These are phyloP conservation scores for Holocentrus rufus DNA, from an alignment of 2,797 vertebrate genomes.

Conservation along the genomic window DNA sequence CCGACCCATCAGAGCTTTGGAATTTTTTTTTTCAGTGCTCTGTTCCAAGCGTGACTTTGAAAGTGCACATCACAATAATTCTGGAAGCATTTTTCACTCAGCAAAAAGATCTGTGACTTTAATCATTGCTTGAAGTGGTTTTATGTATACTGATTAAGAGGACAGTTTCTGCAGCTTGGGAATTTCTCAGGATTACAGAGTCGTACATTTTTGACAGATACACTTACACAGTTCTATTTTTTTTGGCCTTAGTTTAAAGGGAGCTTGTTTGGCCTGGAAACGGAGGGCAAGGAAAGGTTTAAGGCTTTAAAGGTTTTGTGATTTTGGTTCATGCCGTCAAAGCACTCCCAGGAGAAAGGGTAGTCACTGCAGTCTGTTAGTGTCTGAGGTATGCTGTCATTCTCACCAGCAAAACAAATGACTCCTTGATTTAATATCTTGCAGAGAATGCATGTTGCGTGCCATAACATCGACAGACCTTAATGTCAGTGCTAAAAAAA, in stretches of 20 bases:
- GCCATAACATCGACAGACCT: not conserved
- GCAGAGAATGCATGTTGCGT: not conserved
- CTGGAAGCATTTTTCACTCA: slow-evolving; percentile 37
- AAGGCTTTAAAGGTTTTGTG: not conserved
- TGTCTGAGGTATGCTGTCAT: not conserved
- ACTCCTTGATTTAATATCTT: not conserved
- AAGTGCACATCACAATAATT: slow-evolving; percentile 34
- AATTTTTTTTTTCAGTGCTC: not conserved
- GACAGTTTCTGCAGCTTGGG: slow-evolving; percentile 37
- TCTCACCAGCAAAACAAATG: not conserved
- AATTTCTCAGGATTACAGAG: slow-evolving; percentile 36
- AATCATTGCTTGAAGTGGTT: slow-evolving; percentile 52
- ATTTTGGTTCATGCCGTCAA: not conserved
- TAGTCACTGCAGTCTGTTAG: not conserved
- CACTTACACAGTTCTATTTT: not conserved
- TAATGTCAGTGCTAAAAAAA: not conserved
- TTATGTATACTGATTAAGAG: slow-evolving; percentile 44
- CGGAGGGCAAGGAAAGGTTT: not conserved
- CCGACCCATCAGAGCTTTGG: not conserved
- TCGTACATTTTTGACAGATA: slow-evolving; percentile 8
- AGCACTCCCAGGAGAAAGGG: not conserved
- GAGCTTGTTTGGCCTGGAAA: slow-evolving; percentile 11
- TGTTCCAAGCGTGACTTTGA: slow-evolving; percentile 20
- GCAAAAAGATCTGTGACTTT: slow-evolving; percentile 32
- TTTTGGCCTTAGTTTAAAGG: not conserved